Evolutionary conservation across 2,113 vertebrate genomes (phyloP).

Genomic region (Oryzias celebensis): DNA sequence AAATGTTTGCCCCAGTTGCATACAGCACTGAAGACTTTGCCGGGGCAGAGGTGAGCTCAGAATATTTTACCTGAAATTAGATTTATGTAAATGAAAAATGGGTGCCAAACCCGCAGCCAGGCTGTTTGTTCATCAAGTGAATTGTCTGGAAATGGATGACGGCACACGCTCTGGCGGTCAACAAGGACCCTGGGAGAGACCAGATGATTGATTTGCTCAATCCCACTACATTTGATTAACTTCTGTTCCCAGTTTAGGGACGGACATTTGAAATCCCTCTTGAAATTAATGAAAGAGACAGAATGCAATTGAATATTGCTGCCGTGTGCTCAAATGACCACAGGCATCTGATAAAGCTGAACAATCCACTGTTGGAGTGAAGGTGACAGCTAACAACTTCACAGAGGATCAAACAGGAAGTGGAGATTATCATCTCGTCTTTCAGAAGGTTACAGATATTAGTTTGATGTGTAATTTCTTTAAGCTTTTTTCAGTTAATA

Average conservation of each 20-base stretch:
- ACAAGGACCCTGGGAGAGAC: conserved; percentile 30
- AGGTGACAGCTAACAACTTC: conserved; percentile 12
- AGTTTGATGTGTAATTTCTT: too few species aligned
- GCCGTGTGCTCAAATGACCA: conserved; percentile 14
- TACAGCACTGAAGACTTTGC: conserved; percentile 32
- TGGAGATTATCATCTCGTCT: conserved; percentile 1
- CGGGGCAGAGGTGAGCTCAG: conserved; percentile 53
- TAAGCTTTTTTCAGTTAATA: too few species aligned
- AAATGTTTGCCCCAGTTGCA: conserved; percentile 29
- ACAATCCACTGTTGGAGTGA: conserved; percentile 21
- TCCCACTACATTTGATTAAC: conserved; percentile 70
- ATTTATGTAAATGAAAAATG: conserved; percentile 67
- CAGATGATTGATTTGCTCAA: conserved; percentile 69
- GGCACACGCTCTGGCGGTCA: conserved; percentile 37
- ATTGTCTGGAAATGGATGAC: conserved; percentile 70
- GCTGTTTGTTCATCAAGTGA: conserved; percentile 69
- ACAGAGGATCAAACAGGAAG: conserved; percentile 7
- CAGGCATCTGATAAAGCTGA: not conserved
- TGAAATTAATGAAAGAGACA: conserved; percentile 27
- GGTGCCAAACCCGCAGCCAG: conserved; percentile 44
- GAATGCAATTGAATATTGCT: conserved; percentile 25
- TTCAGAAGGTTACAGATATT: not conserved
- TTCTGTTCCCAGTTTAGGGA: conserved; percentile 31
- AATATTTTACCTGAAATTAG: conserved; percentile 70
- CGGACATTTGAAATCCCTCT: conserved; percentile 22